Base-by-base conservation (phyloP, 2,888 invertebrate species). In the Polia nebulosa region DNA sequence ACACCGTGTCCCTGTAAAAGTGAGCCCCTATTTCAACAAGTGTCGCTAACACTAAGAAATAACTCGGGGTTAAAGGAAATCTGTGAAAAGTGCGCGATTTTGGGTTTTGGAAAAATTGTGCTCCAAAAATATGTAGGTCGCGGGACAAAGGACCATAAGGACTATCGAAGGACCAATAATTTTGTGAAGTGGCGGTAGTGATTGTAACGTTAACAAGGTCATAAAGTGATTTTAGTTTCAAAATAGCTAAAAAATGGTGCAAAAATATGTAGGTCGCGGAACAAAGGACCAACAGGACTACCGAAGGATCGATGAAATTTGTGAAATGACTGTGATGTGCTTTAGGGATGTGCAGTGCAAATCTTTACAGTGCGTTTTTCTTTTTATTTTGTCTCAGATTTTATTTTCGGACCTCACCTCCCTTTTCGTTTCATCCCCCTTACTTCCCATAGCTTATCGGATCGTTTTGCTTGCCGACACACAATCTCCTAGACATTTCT, bases 401-500 rank as follows among this genome's bases (percentile, higher is more conserved):
- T 44, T 2, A 25, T 29, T 53, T 27, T 69, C 36, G 53, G 72
- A 72, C 72, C 59, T 59, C 49, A 72, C 44, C 41, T 25, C 0
- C 32, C 22, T 32, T 9, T 17, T 20, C 13, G 11, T 53, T 44
- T 25, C 27, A 22, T 20, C 29, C 32, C 32, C 45, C 39, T 22
- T 9, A 11, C 15, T 22, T 39, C 34, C 27, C 47, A 36, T 39
- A 27, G 36, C 82, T 89, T 90, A 90, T 88, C 88, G 75, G 78
- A 84, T 83, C 81, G 61, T 78, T 72, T 76, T 88, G 87, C 85
- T 90, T 87, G 86, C 88, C 87, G 80, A 82, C 88, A 88, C 88
- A 88, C 86, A 88, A 89, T 89, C 83, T 87, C 82, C 78, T 75
- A 80, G 87, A 85, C 84, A 72, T 84, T 88, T 88, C 88, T 88